Base-by-base conservation (phyloP, 2,797 vertebrate species). In the Podarcis lilfordi region DNA sequence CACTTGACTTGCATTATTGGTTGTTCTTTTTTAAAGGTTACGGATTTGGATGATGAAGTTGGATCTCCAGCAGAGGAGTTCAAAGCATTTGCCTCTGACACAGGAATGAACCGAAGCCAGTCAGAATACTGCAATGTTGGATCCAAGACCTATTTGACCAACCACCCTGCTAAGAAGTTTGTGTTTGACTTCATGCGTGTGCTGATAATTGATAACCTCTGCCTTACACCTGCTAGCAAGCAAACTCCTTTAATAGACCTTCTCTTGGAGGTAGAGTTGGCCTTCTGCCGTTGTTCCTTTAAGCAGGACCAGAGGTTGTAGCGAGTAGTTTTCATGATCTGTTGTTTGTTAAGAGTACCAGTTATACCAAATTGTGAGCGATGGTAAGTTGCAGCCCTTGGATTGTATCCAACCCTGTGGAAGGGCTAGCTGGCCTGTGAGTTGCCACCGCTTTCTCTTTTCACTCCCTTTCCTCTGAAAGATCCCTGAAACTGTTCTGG, bases 171-270 rank as follows among this genome's bases (percentile, higher is more conserved):
- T 89, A 99, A 99, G 92, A 99, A 99, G 93, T 99, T 99, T 0
- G 99, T 99, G 79, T 98, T 99, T 87, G 99, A 99, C 95, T 99
- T 99, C 95, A 99, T 99, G 98, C 97, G 98, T 90, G 98, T 99
- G 80, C 97, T 99, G 89, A 99, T 99, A 95, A 99, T 99, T 96
- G 99, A 99, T 96, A 99, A 99, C 94, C 97, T 99, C 4, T 99
- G 98, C 94, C 97, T 98, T 91, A 99, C 98, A 0, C 98, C 98
- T 15, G 99, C 99, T 91, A 98, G 97, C 97, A 99, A 99, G 92
- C 99, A 99, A 95, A 99, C 99, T 0, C 98, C 99, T n/a, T 95
- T 99, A 81, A 96, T 99, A 55, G 99, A 99, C 93, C 97, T 99
- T 85, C 97, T 99, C 80, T 95, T 99, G 82, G 99, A 99, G 98